Evolutionary conservation across 2,797 vertebrate species (phyloP).

Genomic region (Rhodeus uyekii): DNA sequence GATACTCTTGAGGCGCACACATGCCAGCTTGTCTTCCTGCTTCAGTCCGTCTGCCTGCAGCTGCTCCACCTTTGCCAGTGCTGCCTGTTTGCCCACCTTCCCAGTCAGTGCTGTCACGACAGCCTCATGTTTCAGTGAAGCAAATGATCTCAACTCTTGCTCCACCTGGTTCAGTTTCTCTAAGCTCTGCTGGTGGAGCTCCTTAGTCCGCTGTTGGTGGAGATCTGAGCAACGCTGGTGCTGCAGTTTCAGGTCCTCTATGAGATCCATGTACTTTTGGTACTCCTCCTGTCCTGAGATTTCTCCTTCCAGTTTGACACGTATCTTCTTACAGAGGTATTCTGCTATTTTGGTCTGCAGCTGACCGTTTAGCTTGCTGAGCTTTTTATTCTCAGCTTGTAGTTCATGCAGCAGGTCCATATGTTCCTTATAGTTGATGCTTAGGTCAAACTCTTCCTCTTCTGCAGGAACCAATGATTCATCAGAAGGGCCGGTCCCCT

Average conservation of each 20-base stretch:
- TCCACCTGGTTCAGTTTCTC: constrained; percentile 67
- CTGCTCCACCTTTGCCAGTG: constrained; percentile 63
- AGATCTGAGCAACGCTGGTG: constrained; percentile 35
- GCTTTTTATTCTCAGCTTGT: constrained; percentile 62
- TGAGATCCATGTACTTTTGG: constrained; percentile 56
- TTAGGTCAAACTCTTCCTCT: background rate
- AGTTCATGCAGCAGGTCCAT: constrained; percentile 63
- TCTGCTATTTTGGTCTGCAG: constrained; percentile 74
- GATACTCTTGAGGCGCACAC: constrained; percentile 72
- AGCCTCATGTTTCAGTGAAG: constrained; percentile 70
- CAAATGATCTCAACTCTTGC: constrained; percentile 70
- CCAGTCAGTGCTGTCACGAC: constrained; percentile 63
- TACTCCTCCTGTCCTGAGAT: constrained; percentile 69
- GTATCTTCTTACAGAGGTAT: constrained; percentile 65
- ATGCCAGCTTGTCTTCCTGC: constrained; percentile 69
- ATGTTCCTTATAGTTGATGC: constrained; percentile 60
- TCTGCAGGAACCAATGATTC: background rate
- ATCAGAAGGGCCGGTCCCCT: background rate
- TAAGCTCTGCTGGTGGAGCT: constrained; percentile 57
- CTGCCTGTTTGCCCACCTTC: constrained; percentile 64
- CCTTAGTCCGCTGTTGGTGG: constrained; percentile 61
- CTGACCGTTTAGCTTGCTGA: constrained; percentile 60
- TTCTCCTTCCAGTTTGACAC: constrained; percentile 44
- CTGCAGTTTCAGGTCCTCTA: constrained; percentile 69
- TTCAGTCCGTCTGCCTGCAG: constrained; percentile 65